Base-by-base conservation (phyloP, 2,888 invertebrate genomes). In the Drosophila mimica region DNA sequence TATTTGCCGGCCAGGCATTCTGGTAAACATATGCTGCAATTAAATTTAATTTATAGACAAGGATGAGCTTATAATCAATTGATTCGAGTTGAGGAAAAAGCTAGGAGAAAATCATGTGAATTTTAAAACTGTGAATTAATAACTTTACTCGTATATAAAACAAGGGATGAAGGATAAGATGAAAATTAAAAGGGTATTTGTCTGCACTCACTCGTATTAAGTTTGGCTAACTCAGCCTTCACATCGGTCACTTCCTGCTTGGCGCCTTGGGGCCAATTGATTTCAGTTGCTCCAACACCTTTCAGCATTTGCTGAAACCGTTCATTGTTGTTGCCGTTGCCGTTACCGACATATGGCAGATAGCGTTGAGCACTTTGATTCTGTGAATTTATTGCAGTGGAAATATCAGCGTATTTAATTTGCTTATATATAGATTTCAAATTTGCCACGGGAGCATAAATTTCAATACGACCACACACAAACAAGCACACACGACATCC, bases 1-100 rank as follows among this genome's bases (percentile, higher is more conserved):
- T 80, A 4, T 93, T 89, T 54, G 94, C 93, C 1, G 95, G 95
- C 96, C 96, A 96, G 67, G 94, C 91, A 28, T 92, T 92, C 51
- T 94, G 94, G 92, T 94, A 94, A 72, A 94, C 92, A 79, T 94
- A 95, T 20, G 94, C 95, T 95, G 58, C 6, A 84, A 70, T n/a
- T 2, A 4, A 1, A 52, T 53, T 7, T 1, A 11, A 8, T 9
- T 8, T 48, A 3, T 20, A n/a, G 6, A 13, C 6, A 36, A 20
- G 11, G 28, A 43, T 6, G 6, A 43, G 43, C 6, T 40, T 5
- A n/a, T n/a, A 40, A 11, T n/a, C 40, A n/a, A 17, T 38, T 17
- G 17, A 38, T 17, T 38, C 17, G 7, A 38, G 7, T 7, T 38
- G 17, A 36, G 36, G 6, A 6, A 15, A 2, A 36, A 36, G 7